These are phyloP conservation scores for Penaeus japonicus DNA, from an alignment of 1,140 invertebrate genomes.

Conservation along the genomic window DNA sequence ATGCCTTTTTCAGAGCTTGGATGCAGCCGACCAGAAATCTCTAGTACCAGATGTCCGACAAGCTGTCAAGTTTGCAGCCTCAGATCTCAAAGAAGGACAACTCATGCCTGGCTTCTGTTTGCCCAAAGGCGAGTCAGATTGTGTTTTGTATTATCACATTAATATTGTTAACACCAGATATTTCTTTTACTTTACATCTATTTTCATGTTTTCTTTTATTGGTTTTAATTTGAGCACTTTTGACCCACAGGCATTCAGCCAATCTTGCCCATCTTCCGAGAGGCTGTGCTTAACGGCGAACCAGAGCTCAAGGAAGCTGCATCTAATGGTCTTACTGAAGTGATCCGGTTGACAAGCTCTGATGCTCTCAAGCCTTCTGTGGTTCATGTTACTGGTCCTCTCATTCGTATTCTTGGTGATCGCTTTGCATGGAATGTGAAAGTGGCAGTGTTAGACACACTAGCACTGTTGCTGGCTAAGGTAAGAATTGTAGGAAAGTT, in stretches of 20 bases:
- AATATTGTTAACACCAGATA: not conserved
- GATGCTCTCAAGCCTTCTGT: constrained; percentile 92
- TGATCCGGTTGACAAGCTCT: constrained; percentile 86
- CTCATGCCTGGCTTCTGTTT: constrained; percentile 93
- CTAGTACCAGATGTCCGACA: constrained; percentile 90
- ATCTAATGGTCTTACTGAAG: constrained; percentile 90
- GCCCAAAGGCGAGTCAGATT: constrained; percentile 72
- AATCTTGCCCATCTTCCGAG: constrained; percentile 92
- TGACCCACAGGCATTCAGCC: constrained; percentile 81
- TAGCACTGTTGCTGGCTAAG: constrained; percentile 90
- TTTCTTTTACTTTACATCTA: not conserved
- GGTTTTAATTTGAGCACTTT: not conserved
- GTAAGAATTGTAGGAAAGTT: constrained; percentile 64
- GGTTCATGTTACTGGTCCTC: constrained; percentile 94
- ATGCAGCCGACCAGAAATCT: constrained; percentile 79
- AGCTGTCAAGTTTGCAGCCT: constrained; percentile 87
- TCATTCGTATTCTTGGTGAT: constrained; percentile 97
- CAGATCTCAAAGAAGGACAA: constrained; percentile 82
- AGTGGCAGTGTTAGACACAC: constrained; percentile 92
- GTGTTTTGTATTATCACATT: not conserved
- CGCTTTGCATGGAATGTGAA: constrained; percentile 93
- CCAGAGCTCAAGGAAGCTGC: constrained; percentile 95
- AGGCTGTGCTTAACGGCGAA: constrained; percentile 92
- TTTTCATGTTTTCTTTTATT: not conserved
- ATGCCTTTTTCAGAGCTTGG: constrained; percentile 71